phyloP scores from a whole-genome alignment of 2,113 vertebrate species.

The Passer domesticus region DNA sequence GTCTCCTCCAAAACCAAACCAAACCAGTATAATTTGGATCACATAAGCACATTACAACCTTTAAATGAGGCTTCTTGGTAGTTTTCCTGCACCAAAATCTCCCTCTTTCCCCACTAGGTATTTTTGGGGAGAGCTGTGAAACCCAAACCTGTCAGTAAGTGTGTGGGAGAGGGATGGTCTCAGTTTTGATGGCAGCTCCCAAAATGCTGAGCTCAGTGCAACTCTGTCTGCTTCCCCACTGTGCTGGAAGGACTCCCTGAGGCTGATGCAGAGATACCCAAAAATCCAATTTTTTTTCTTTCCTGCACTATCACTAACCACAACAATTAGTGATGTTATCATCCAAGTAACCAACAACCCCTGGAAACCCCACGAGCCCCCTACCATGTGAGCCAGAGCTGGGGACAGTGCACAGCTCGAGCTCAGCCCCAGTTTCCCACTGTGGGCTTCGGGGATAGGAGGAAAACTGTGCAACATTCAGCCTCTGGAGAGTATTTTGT shows the following conservation, averaged over 20 bases:
- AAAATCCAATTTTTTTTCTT: not conserved
- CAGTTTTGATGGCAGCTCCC: not conserved
- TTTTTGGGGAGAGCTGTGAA: not conserved
- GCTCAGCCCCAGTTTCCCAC: not conserved
- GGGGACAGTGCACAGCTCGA: fast-evolving
- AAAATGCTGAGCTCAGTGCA: not conserved
- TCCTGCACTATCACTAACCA: not conserved
- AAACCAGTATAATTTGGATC: not conserved
- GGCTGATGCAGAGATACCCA: not conserved
- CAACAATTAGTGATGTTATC: not conserved
- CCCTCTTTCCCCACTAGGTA: fast-evolving
- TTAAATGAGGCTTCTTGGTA: not conserved
- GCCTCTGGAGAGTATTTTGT: not conserved
- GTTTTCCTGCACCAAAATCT: not conserved
- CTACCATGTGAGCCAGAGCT: fast-evolving
- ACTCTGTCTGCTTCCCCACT: fast-evolving
- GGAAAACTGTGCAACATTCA: not conserved
- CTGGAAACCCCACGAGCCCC: not conserved
- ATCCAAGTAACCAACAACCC: not conserved
- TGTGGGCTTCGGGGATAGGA: not conserved
- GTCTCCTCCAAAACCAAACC: not conserved
- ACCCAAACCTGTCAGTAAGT: not conserved
- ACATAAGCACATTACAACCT: not conserved
- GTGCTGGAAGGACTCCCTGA: fast-evolving
- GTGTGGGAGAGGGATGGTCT: not conserved